phyloP scores from a whole-genome alignment of 1,140 invertebrate genomes.

The Cheumatopsyche charites region DNA sequence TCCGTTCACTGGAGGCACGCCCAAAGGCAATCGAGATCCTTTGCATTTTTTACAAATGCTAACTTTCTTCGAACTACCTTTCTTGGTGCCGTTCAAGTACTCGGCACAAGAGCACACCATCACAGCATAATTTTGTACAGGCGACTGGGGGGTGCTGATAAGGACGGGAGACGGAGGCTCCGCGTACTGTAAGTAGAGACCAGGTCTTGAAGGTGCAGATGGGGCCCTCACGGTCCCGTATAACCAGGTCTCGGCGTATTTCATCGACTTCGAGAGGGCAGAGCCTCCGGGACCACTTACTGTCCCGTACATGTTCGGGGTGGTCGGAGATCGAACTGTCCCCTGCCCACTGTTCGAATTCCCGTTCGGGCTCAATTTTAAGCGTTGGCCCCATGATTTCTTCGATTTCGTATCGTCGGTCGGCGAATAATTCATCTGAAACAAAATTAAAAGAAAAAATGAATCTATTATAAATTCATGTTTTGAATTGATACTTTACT shows the following conservation, averaged over 20 bases:
- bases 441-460: constrained; percentile 42
- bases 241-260: constrained; percentile 81
- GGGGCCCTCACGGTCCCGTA: constrained; percentile 75
- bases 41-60: constrained; percentile 80
- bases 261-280: constrained; percentile 77
- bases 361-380: constrained; percentile 51
- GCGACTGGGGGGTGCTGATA: constrained; percentile 60
- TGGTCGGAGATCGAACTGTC: not conserved
- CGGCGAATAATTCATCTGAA: constrained; percentile 49
- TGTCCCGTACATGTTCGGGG: constrained; percentile 55
- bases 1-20: constrained; percentile 64
- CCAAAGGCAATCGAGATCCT: constrained; percentile 70
- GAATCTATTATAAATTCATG: constrained; percentile 1
- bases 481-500: no score
- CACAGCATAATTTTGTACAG: constrained; percentile 66
- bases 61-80: constrained; percentile 70
- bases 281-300: constrained; percentile 62
- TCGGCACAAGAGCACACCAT: constrained; percentile 78
- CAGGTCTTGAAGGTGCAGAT: constrained; percentile 56
- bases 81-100: constrained; percentile 75
- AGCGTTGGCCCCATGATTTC: constrained; percentile 60
- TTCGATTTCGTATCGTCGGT: constrained; percentile 57
- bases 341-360: constrained; percentile 19
- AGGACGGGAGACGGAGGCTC: constrained; percentile 64
- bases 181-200: constrained; percentile 60